Conservation (phyloP, 2,888 invertebrate genomes). For the Eupithecia insigniata region DNA sequence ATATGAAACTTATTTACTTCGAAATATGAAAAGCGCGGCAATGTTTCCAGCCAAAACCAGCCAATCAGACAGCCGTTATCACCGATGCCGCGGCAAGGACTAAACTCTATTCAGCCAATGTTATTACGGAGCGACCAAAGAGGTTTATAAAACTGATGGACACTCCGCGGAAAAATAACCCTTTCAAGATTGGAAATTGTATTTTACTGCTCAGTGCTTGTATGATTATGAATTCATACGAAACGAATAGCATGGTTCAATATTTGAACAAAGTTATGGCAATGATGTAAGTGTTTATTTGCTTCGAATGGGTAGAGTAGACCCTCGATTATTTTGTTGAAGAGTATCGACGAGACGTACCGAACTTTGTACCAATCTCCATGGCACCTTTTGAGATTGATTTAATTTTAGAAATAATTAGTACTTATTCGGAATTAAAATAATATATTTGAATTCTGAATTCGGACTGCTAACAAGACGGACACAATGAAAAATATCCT, state of each 20-base stretch:
- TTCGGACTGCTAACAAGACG: too few relatives aligned
- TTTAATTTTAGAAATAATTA: too few relatives aligned
- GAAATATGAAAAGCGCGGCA: slow-evolving; percentile 31
- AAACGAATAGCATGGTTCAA: slow-evolving; percentile 30
- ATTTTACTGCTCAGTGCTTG: slow-evolving; percentile 14
- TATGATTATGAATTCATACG: slow-evolving; percentile 21
- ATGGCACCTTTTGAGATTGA: not conserved
- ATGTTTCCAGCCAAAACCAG: slow-evolving; percentile 16
- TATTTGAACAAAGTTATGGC: slow-evolving; percentile 37
- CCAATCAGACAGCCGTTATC: slow-evolving; percentile 26
- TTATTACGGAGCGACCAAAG: slow-evolving; percentile 30
- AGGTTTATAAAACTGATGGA: slow-evolving; percentile 37
- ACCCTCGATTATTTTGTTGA: slow-evolving; percentile 16
- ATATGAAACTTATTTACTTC: slow-evolving; percentile 6
- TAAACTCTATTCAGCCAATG: slow-evolving; percentile 34
- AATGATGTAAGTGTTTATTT: slow-evolving; percentile 36
- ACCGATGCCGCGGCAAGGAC: slow-evolving; percentile 34
- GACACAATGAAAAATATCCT: too few relatives aligned
- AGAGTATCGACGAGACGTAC: not conserved
- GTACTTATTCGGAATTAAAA: not conserved
- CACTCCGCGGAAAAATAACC: slow-evolving; percentile 25
- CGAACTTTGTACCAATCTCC: not conserved
- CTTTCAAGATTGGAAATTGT: slow-evolving; percentile 25
- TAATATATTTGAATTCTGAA: too few relatives aligned
- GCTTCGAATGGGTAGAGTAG: slow-evolving; percentile 15